A percentile compares a stretch with the other conserved stretches of the same genome.
phyloP scores from a whole-genome alignment of 2,797 vertebrate species.

The Hydrolagus colliei region DNA sequence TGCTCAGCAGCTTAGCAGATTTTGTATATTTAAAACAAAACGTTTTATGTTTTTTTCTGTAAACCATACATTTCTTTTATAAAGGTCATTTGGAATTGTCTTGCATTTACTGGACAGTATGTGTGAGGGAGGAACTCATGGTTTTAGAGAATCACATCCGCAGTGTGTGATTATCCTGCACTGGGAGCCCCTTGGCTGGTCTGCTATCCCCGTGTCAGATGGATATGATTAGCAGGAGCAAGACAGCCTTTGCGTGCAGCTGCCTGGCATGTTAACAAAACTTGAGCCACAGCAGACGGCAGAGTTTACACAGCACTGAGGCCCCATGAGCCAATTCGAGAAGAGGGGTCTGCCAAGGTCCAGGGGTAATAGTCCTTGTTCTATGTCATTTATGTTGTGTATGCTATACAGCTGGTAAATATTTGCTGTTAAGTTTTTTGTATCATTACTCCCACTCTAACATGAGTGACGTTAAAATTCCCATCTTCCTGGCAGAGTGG shows the following conservation, averaged over 20 bases:
- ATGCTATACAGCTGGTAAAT: not conserved
- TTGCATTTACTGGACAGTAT: slow-evolving; percentile 41
- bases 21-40: slow-evolving; percentile 37
- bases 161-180: slow-evolving; percentile 33
- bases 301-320: slow-evolving; percentile 19
- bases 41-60: slow-evolving; percentile 37
- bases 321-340: not conserved
- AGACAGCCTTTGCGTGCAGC: slow-evolving; percentile 32
- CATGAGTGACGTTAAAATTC: not conserved
- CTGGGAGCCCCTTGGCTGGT: slow-evolving; percentile 34
- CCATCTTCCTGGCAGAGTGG: not conserved
- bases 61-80: not conserved
- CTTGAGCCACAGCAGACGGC: slow-evolving; percentile 30
- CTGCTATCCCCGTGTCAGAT: slow-evolving; percentile 33
- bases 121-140: slow-evolving; percentile 37
- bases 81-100: slow-evolving; percentile 33
- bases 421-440: slow-evolving; percentile 1
- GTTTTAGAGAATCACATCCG: slow-evolving; percentile 38
- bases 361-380: slow-evolving; percentile 30
- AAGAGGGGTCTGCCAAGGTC: slow-evolving; percentile 32
- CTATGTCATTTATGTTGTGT: not conserved
- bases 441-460: not conserved
- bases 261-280: slow-evolving; percentile 36
- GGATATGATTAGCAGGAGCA: slow-evolving; percentile 31
- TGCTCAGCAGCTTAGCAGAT: slow-evolving; percentile 34